phyloP scores from a whole-genome alignment of 2,888 invertebrate species.

The Erynnis tages region DNA sequence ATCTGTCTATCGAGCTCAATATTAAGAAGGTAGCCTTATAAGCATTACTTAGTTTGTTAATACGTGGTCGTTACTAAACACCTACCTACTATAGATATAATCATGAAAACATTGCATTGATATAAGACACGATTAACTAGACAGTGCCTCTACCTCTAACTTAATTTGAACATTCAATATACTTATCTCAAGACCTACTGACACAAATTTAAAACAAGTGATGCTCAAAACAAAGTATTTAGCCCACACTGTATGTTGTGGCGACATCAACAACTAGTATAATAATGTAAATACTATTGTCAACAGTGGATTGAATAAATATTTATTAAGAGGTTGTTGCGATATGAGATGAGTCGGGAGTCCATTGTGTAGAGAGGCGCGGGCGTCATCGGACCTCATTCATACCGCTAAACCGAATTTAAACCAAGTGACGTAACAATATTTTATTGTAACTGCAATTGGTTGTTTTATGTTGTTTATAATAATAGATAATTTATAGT shows the following conservation, averaged over 20 bases:
- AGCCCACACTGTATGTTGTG: slow-evolving; percentile 61
- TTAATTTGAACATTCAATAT: background rate
- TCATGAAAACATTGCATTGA: too few species aligned
- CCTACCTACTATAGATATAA: too few species aligned
- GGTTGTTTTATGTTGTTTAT: too few species aligned
- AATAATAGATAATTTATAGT: too few species aligned
- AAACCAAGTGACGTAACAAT: slow-evolving; percentile 48
- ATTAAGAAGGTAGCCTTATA: too few species aligned
- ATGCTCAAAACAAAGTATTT: slow-evolving; percentile 63
- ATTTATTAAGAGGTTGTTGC: slow-evolving; percentile 65
- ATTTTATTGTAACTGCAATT: slow-evolving; percentile 4
- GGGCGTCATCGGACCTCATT: slow-evolving; percentile 49
- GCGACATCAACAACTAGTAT: slow-evolving; percentile 58
- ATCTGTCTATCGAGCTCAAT: too few species aligned
- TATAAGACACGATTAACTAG: too few species aligned
- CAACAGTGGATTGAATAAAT: slow-evolving; percentile 77
- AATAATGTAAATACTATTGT: slow-evolving; percentile 78
- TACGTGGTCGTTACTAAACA: too few species aligned
- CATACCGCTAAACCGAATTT: slow-evolving; percentile 49
- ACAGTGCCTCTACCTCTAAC: too few species aligned
- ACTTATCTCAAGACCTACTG: slow-evolving; percentile 45
- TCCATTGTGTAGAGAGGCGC: slow-evolving; percentile 59
- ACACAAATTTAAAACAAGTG: slow-evolving; percentile 66
- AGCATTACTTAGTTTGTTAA: too few species aligned
- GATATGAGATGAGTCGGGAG: slow-evolving; percentile 63